Evolutionary conservation across 2,113 vertebrate genomes (phyloP).

Genomic region (Pteropus alecto): DNA sequence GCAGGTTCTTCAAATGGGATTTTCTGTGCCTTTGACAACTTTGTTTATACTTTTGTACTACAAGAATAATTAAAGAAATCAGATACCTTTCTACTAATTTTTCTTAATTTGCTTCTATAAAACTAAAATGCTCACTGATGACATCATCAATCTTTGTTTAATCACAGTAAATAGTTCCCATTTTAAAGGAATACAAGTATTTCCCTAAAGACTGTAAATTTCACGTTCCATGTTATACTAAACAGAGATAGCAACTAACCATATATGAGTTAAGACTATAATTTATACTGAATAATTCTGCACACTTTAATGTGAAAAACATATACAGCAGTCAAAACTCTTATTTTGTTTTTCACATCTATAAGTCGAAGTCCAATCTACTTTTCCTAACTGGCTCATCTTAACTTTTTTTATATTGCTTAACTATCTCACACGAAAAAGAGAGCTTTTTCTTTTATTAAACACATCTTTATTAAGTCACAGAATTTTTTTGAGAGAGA

Average conservation of each 20-base stretch:
- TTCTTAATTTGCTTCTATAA: constrained; percentile 35
- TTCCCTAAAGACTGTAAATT: constrained; percentile 3
- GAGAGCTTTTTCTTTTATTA: background rate
- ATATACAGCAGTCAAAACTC: background rate
- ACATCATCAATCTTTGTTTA: constrained; percentile 20
- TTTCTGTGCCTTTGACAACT: background rate
- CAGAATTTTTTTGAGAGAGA: background rate
- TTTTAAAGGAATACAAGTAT: constrained; percentile 17
- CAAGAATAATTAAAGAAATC: background rate
- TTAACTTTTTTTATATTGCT: background rate
- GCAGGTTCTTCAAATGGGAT: background rate
- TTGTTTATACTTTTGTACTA: background rate
- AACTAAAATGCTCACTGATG: constrained; percentile 16
- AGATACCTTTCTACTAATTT: background rate
- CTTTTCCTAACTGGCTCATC: background rate
- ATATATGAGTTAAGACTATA: background rate
- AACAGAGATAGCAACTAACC: background rate
- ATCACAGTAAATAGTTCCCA: constrained; percentile 19
- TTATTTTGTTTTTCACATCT: background rate
- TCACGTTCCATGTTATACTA: background rate
- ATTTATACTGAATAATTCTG: background rate
- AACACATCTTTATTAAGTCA: background rate
- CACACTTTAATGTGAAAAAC: background rate
- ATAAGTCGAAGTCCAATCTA: background rate
- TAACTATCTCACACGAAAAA: background rate